Percentiles rank a stretch among this genome's conserved stretches.
These are phyloP conservation scores for Myrmecophaga tridactyla DNA, from an alignment of 2,113 vertebrate genomes.

Conservation along the genomic window DNA sequence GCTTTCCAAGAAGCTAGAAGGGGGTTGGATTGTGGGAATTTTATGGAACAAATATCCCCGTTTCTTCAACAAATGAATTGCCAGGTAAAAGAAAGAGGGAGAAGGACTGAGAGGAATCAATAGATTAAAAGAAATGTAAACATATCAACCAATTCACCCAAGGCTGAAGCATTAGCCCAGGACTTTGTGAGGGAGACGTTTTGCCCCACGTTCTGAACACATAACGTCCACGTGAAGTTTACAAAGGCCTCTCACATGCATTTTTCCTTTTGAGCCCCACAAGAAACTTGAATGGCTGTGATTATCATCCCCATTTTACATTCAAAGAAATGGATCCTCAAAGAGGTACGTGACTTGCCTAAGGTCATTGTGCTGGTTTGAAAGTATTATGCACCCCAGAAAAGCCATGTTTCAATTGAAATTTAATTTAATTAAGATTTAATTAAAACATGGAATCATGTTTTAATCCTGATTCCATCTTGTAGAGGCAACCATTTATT, in stretches of 20 bases:
- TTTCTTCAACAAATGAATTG: background rate
- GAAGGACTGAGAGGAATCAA: background rate
- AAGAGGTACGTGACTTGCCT: background rate
- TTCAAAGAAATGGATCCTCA: background rate
- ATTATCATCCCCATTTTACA: background rate
- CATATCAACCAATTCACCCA: background rate
- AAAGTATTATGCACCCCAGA: too few species aligned
- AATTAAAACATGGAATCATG: too few species aligned
- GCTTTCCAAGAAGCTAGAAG: background rate
- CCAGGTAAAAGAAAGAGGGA: background rate
- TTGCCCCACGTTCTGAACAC: background rate
- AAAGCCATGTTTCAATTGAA: too few species aligned
- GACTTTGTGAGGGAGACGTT: fast-evolving
- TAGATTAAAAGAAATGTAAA: background rate
- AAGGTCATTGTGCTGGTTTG: background rate
- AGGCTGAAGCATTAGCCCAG: background rate
- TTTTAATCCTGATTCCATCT: too few species aligned
- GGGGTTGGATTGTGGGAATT: background rate
- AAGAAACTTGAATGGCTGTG: background rate
- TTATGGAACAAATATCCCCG: background rate
- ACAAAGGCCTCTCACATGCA: background rate
- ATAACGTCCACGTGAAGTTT: background rate
- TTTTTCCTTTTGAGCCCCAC: background rate
- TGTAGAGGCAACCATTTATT: too few species aligned
- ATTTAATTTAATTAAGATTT: too few species aligned